These are phyloP conservation scores for Agapornis roseicollis DNA, from an alignment of 2,113 vertebrate genomes.

Conservation along the genomic window DNA sequence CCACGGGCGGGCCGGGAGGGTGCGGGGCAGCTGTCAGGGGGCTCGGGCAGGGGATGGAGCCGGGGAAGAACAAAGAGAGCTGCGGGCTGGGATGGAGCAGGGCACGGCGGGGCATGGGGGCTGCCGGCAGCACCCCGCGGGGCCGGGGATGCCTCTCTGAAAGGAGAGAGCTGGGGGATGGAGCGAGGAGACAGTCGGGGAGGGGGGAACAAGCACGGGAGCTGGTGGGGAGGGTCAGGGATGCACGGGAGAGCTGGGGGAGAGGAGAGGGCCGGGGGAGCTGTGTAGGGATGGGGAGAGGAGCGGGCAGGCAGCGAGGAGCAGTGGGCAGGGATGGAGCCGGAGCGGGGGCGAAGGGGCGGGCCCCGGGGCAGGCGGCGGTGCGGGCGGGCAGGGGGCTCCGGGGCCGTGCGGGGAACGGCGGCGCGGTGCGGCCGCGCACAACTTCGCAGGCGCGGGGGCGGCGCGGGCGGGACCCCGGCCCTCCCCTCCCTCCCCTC, in stretches of 20 bases:
- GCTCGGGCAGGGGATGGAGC: not conserved
- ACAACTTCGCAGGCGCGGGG: too few relatives aligned
- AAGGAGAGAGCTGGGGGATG: not conserved
- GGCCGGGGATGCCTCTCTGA: not conserved
- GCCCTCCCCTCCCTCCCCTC: too few relatives aligned
- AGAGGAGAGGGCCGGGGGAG: not conserved
- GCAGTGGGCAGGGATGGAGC: not conserved
- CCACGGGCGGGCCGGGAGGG: not conserved
- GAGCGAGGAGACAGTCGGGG: not conserved
- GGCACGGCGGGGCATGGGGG: not conserved
- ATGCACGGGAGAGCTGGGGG: not conserved
- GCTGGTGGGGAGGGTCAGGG: not conserved
- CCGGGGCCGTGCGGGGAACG: not conserved
- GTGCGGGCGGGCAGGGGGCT: not conserved
- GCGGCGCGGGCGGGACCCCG: too few relatives aligned
- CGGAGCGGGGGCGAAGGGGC: not conserved
- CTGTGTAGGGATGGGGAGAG: not conserved
- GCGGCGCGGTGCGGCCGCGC: not conserved
- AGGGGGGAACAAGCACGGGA: not conserved
- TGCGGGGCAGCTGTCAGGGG: constrained; percentile 35
- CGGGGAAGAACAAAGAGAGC: constrained; percentile 54
- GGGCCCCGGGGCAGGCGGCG: not conserved
- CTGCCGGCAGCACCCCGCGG: not conserved
- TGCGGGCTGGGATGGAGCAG: not conserved
- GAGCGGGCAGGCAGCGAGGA: too few relatives aligned